Base-by-base conservation (phyloP, 2,797 vertebrate genomes). In the Lepidocolaptes lacrymiger region DNA sequence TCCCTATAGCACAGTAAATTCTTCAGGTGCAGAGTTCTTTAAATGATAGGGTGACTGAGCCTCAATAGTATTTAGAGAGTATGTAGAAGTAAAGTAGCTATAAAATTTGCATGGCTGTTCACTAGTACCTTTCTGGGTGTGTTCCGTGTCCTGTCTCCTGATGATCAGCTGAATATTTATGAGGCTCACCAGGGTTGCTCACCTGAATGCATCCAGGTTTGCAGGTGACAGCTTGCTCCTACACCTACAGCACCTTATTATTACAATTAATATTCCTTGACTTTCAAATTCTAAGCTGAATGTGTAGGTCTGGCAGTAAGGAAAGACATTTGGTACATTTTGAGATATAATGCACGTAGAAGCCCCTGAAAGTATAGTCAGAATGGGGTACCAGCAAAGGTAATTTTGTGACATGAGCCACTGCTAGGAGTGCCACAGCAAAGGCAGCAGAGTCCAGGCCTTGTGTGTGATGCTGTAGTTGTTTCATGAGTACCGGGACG, bases 1-100 rank as follows among this genome's bases (percentile, higher is more conserved):
- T 96, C 48, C 73, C 56, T 46, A 14, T 9, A 69, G 63, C 62
- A 44, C 30, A 64, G 82, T 71, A 84, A 85, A 85, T 79, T 81
- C 77, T 84, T 71, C 80, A 87, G 64, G 63, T 79, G 55, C 52
- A 79, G 63, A n/a, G 73, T 84, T 85, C 54, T 46, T 54, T 85
- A 75, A 89, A 34, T 61, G 34, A 17, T 37, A 73, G 48, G 4
- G 32, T 84, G 79, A 48, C 64, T 36, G 58, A 84, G 55, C 56
- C 32, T 73, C 34, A 73, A 34, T 14, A 36, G 9, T 71, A 49
- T 41, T 89, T 48, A 49, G 48, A 41, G 52, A 69, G 17, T 17
- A 32, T 30, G 10, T 52, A 73, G n/a, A 78, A 85, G 17, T 67
- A 26, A 85, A 83, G 26, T 64, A 84, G 72, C 48, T 39, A 17